Percentiles rank a stretch among this genome's conserved stretches.
phyloP scores from a whole-genome alignment of 1,140 invertebrate species.

The Brachionus angularis region DNA sequence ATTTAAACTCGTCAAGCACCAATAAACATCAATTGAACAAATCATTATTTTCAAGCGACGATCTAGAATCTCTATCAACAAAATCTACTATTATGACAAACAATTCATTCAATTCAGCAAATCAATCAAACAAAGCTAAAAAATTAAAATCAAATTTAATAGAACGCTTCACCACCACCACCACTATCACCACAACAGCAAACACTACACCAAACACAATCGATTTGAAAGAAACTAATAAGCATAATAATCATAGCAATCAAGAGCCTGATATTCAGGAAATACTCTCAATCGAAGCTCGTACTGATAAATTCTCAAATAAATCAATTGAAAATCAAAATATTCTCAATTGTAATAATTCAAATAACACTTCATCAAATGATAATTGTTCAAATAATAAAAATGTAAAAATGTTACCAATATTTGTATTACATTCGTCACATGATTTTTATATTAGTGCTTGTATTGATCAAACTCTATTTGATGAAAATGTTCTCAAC shows the following conservation, averaged over 20 bases:
- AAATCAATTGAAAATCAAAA: background rate
- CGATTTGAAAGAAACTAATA: background rate
- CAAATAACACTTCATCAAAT: too few relatives aligned
- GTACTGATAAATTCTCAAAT: background rate
- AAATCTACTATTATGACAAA: background rate
- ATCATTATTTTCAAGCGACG: background rate
- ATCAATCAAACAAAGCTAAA: conserved; percentile 1
- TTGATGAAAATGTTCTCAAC: background rate
- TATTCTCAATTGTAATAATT: background rate
- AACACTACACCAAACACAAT: background rate
- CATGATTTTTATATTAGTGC: conserved; percentile 32
- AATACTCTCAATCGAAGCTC: background rate
- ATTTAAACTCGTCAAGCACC: background rate
- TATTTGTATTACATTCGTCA: conserved; percentile 27
- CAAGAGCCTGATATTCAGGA: background rate
- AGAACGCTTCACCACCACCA: conserved; percentile 4
- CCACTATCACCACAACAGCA: background rate
- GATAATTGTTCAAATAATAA: background rate
- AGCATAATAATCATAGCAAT: background rate
- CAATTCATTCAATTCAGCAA: background rate
- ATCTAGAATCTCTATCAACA: background rate
- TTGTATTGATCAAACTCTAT: background rate
- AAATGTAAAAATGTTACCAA: conserved; percentile 3
- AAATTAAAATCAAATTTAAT: conserved; percentile 42
- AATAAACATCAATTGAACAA: background rate